Evolutionary conservation across 2,797 vertebrate genomes (phyloP).

Genomic region (Phataginus tetradactyla): DNA sequence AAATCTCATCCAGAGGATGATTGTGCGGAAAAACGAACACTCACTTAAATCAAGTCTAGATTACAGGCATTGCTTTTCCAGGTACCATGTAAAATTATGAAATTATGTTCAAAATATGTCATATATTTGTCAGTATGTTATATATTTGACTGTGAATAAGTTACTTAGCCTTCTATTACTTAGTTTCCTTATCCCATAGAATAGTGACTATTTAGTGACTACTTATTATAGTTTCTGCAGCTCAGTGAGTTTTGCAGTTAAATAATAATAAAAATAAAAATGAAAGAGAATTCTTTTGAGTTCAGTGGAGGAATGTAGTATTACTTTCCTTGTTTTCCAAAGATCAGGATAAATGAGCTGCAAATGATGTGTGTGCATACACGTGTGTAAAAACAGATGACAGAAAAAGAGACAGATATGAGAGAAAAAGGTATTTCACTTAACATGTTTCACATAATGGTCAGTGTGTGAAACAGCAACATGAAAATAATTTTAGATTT

Average conservation of each 20-base stretch:
- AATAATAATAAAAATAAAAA: not conserved
- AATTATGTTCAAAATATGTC: not conserved
- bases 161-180: not conserved
- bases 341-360: not conserved
- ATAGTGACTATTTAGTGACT: not conserved
- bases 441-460: not conserved
- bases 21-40: not conserved
- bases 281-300: not conserved
- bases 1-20: not conserved
- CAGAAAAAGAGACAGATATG: not conserved
- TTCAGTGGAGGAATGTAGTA: not conserved
- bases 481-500: not conserved
- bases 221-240: not conserved
- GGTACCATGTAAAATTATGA: not conserved
- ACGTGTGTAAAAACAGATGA: not conserved
- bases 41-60: not conserved
- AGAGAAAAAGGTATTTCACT: not conserved
- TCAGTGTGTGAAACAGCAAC: not conserved
- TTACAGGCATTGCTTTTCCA: not conserved
- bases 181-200: not conserved
- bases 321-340: not conserved
- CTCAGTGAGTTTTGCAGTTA: not conserved
- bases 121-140: not conserved
- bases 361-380: not conserved
- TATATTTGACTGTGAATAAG: not conserved